These are phyloP conservation scores for Drosophila sordidula DNA, from an alignment of 2,888 invertebrate genomes.

Conservation along the genomic window DNA sequence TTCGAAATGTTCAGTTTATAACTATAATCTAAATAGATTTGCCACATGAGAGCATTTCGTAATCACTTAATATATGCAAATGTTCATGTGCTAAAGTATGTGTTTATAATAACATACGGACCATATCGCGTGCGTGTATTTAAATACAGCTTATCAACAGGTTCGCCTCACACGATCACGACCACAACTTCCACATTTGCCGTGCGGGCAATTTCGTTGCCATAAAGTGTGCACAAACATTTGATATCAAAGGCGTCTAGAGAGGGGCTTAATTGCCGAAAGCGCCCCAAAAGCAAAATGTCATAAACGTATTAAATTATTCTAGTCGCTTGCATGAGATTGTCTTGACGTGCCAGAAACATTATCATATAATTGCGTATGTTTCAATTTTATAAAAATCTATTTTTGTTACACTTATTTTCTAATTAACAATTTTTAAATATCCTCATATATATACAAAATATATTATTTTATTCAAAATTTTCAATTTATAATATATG, in stretches of 20 bases:
- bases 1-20: conserved; percentile 36
- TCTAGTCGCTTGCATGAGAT: conserved; percentile 1
- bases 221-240: conserved; percentile 38
- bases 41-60: conserved; percentile 24
- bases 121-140: conserved; percentile 73
- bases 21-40: conserved; percentile 17
- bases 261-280: conserved; percentile 11
- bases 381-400: no score
- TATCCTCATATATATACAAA: no score
- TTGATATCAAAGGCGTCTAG: conserved; percentile 25
- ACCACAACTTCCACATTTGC: conserved; percentile 35
- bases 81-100: neutral
- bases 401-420: no score
- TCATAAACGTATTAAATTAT: conserved; percentile 1
- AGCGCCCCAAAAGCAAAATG: conserved; percentile 4
- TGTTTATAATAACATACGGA: conserved; percentile 29
- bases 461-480: no score
- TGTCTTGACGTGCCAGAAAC: neutral
- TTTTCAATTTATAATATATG: no score
- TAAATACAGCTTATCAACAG: conserved; percentile 76
- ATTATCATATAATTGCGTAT: neutral
- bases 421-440: no score
- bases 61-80: conserved; percentile 19
- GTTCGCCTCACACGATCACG: conserved; percentile 51
- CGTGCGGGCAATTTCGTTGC: conserved; percentile 41